Evolutionary conservation across 2,888 invertebrate genomes (phyloP), one percentile per base, ranked within the genome.

Genomic region (Malacosoma neustria): DNA sequence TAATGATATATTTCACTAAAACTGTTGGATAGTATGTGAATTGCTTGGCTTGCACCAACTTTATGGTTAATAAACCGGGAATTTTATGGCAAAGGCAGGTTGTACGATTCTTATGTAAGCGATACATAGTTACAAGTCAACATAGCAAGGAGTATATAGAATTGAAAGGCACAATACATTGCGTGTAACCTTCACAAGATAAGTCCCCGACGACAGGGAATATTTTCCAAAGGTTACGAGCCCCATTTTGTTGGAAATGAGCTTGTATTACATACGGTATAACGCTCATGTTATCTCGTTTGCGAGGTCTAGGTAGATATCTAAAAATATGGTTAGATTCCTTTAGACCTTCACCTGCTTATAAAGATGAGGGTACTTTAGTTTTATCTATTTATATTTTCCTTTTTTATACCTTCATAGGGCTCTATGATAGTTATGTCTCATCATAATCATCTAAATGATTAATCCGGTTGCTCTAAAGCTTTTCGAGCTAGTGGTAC

Each of bases 171-270:
- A 58, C 61, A 68, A 69, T 57, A 61, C 53, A 48, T 70, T 72
- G 75, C 72, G 74, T 75, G 70, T 57, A 58, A 55, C 45, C 48
- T 54, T 46, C 46, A 46, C 43, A 48, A 64, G 66, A 69, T 69
- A 72, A 70, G 65, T 64, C 54, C 47, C 51, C 46, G 61, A 63
- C 58, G 54, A 54, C 64, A 55, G 51, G 52, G 47, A 54, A 66
- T 65, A 62, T 65, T 67, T 67, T 48, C 56, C 52, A 57, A 22
- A 61, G 57, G 53, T 56, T 65, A 65, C 63, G 57, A 58, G 68
- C 59, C 59, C 48, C 51, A 43, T 40, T 40, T 36, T 49, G 46
- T 51, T 55, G 56, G 51, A 65, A 64, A 59, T 61, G 43, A 48
- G 51, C 39, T 46, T 41, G 35, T 50, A 49, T 61, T 51, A 22